Evolutionary conservation across 2,113 vertebrate genomes (phyloP), one percentile per base, ranked within the genome.

Genomic region (Proteles cristata): DNA sequence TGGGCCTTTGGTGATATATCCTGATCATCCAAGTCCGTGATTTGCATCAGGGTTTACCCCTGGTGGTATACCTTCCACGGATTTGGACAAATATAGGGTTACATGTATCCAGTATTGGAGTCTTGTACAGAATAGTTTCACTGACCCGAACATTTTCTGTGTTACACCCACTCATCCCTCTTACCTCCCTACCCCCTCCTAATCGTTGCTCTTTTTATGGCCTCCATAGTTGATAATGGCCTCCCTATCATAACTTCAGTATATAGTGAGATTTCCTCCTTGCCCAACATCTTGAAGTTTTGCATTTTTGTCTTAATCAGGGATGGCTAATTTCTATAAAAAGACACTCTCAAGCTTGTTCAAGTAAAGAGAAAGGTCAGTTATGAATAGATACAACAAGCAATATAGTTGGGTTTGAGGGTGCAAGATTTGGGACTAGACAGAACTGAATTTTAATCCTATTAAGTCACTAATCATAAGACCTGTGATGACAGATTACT

Each of bases 251-350:
- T 48, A 81, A 43, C 31, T 21, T 96, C 61, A 25, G 5, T 21
- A 16, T 68, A 53, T 15, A 79, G 17, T 7, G 14, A 58, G 5
- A 61, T 4, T 11, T 28, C 35, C 35, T 87, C 28, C 43, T 76
- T 6, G 9, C 39, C 14, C 21, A 66, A 7, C 21, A 26, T 65
- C 45, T 94, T 92, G 6, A 66, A 82, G 14, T 63, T 91, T 84
- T 82, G 26, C 19, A 93, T 95, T 93, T 95, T 69, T 97, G 16
- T 87, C 53, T 94, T 85, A 80, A 93, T 92, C 16, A 61, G 35
- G 48, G 76, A 63, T 90, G 58, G n/a, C 58, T 90, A 65, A 35
- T 50, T 80, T 84, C 65, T 93, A 43, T 82, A 69, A 77, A 93
- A 87, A 65, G 33, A 88, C 82, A 66, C n/a, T 89, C n/a, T 94